Base-by-base conservation (phyloP, 1,140 invertebrate species). In the Orussus abietinus region DNA sequence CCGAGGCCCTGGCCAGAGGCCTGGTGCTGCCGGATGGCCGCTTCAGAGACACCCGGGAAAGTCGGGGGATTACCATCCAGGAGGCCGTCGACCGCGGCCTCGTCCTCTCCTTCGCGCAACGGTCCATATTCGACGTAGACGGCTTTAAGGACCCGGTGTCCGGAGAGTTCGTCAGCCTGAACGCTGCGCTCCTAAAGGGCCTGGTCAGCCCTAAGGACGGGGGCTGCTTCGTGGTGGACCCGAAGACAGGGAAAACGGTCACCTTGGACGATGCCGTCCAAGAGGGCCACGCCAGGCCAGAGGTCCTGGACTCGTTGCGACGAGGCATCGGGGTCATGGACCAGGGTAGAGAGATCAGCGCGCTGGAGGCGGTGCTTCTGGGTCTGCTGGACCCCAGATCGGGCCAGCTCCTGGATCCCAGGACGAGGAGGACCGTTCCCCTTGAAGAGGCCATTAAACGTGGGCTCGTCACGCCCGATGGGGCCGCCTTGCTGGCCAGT, bases 91-190 rank as follows among this genome's bases (percentile, higher is more conserved):
- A 89, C 59, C 79, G 84, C 47, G 92, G 93, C 25, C 76, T 90
- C n/a, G 84, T 96, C 28, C 88, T 89, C 5, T 88, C 92, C 3
- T 85, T 95, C 3, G 80, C 84, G 7, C 86, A 89, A 62, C 88
- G 88, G 66, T 90, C 88, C 4, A 85, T 93, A 42, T 96, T 96
- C 63, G 86, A 96, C 62, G 90, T 95, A 41, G 89, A 92, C 51
- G 91, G 87, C 41, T 91, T 96, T 60, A 86, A 84, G 59, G 89
- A 96, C 67, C 83, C 87, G 0, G 77, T 82, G 46, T 86, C 83
- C 31, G 83, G 81, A 14, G 86, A 91, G 62, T 86, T 84, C 59
- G 77, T 98, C 28, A 92, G 85, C 57, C 85, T 97, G 48, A 90
- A 94, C 66, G 80, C 83, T 43, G 93, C 94, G 31, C 64, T 94